Base-by-base conservation (phyloP, 2,113 vertebrate genomes). In the Merops nubicus region DNA sequence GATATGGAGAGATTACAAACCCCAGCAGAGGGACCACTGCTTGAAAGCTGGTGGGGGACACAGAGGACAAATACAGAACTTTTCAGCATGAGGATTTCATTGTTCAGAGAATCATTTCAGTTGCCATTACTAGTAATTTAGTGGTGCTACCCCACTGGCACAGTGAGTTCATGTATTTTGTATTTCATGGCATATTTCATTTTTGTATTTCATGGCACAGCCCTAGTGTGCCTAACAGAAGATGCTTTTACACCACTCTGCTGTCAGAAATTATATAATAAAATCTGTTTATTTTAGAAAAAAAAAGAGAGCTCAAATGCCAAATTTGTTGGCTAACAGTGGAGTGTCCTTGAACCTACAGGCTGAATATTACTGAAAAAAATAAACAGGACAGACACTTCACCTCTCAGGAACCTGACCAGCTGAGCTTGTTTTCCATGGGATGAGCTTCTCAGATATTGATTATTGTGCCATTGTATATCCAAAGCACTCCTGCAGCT, bases 11-110 rank as follows among this genome's bases (percentile, higher is more conserved):
- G 38, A 40, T 45, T 5, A 38, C 23, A 20, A 11, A 53, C 48
- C 38, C 26, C 31, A 36, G 0, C 1, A 0, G 1, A 25, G 51
- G 45, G 23, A 22, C 81, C 45, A 3, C 34, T 40, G 5, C 21
- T n/a, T 21, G 16, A 80, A 38, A 20, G 8, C 6, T 3, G 2
- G 7, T 8, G 18, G 20, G 47, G 15, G 47, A 36, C 26, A 33
- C n/a, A 17, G 14, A 22, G 16, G 64, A 34, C 20, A 65, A 85
- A 40, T 2, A 31, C 3, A 0, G 2, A 18, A n/a, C 21, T 75
- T 20, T 7, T 34, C 33, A 60, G 29, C 45, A 20, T 2, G 13
- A 65, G 74, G 26, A 34, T 21, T 48, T 15, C 54, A 60, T 45
- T 34, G 10, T 31, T 64, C 13, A 3, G 20, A 88, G 69, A 45